These are phyloP conservation scores for Agrochola lychnidis DNA, from an alignment of 2,888 invertebrate species.

Conservation along the genomic window DNA sequence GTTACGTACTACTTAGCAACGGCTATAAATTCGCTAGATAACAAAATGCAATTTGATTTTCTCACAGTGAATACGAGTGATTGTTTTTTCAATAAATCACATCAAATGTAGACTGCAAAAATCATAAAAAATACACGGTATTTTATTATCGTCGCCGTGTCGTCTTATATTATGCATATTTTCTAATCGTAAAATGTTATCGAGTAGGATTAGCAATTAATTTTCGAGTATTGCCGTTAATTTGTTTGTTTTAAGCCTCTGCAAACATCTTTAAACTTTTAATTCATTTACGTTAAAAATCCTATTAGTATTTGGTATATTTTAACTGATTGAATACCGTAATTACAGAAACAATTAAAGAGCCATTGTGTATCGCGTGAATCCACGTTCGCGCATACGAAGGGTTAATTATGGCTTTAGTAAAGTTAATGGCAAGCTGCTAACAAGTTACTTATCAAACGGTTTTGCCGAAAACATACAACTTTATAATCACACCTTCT, in stretches of 20 bases:
- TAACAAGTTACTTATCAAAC: background rate
- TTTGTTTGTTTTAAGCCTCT: background rate
- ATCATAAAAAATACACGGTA: too few relatives aligned
- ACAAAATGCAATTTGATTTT: too few relatives aligned
- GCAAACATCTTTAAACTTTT: conserved; percentile 18
- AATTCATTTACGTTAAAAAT: conserved; percentile 11
- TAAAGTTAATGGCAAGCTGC: background rate
- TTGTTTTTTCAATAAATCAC: too few relatives aligned
- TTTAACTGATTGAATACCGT: background rate
- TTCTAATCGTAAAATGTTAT: background rate
- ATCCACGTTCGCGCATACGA: too few relatives aligned
- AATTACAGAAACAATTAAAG: too few relatives aligned
- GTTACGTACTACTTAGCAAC: too few relatives aligned
- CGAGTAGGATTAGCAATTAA: conserved; percentile 16
- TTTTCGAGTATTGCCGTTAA: background rate
- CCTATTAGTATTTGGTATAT: background rate
- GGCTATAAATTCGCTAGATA: too few relatives aligned
- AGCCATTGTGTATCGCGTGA: too few relatives aligned
- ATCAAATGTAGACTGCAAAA: too few relatives aligned
- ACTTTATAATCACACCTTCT: background rate
- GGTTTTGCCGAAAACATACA: background rate
- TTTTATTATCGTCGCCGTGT: too few relatives aligned
- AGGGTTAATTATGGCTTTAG: conserved; percentile 9
- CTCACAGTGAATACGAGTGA: too few relatives aligned
- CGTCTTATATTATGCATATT: background rate